Conservation (phyloP, 2,888 invertebrate genomes). For the Patella pellucida region DNA sequence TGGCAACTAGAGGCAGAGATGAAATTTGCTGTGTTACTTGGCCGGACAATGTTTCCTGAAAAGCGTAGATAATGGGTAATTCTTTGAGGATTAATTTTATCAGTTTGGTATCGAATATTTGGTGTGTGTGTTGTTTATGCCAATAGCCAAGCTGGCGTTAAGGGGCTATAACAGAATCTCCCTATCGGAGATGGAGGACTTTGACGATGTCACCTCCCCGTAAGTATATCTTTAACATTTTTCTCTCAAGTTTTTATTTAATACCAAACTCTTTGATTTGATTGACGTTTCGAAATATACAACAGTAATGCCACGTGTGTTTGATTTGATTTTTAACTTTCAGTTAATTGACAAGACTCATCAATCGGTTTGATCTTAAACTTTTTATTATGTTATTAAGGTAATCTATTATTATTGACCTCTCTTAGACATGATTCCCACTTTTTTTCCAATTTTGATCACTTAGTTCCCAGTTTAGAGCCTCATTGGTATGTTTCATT, state of each 20-base stretch:
- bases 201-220: slow-evolving; percentile 38
- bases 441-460: too few species aligned
- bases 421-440: too few species aligned
- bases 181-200: slow-evolving; percentile 42
- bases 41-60: slow-evolving; percentile 7
- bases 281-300: too few species aligned
- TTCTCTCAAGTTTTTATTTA: not conserved
- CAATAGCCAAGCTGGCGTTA: slow-evolving; percentile 35
- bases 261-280: too few species aligned
- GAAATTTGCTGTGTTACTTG: not conserved
- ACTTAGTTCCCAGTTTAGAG: too few species aligned
- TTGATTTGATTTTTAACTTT: too few species aligned
- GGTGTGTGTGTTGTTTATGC: slow-evolving; percentile 12
- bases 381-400: too few species aligned
- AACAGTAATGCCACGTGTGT: too few species aligned
- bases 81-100: slow-evolving; percentile 5
- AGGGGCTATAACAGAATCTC: slow-evolving; percentile 44
- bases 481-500: too few species aligned
- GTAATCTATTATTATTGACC: too few species aligned
- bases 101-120: not conserved
- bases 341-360: too few species aligned
- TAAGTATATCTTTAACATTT: slow-evolving; percentile 28
- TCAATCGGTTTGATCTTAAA: too few species aligned
- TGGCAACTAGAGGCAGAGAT: not conserved
- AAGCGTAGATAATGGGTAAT: slow-evolving; percentile 9